A percentile compares a stretch with the other conserved stretches of the same genome.
Conservation (phyloP, 2,113 vertebrate species). For the Elephantulus edwardii region DNA sequence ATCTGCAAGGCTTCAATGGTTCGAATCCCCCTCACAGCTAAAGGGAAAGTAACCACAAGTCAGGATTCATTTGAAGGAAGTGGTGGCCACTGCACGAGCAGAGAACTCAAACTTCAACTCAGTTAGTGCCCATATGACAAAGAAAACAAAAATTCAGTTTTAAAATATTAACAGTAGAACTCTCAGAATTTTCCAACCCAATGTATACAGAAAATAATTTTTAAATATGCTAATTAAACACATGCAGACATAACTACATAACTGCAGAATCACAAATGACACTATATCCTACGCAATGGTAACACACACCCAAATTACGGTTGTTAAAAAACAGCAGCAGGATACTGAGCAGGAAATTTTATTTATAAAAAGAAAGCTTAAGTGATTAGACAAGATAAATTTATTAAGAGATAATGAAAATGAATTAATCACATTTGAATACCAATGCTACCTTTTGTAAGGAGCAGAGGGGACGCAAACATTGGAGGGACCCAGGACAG, state of each 20-base stretch:
- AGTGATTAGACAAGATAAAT: constrained; percentile 68
- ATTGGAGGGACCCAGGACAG: constrained; percentile 54
- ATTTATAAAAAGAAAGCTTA: constrained; percentile 41
- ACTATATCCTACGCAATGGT: not conserved
- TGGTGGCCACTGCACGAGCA: not conserved
- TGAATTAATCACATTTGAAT: constrained; percentile 66
- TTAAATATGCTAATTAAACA: not conserved
- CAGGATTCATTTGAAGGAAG: not conserved
- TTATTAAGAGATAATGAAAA: constrained; percentile 80
- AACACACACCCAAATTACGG: not conserved
- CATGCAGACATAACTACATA: not conserved
- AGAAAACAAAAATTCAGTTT: constrained; percentile 52
- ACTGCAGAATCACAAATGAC: not conserved
- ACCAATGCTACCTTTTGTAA: constrained; percentile 64
- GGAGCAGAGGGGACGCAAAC: constrained; percentile 54
- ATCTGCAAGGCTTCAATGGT: too few species aligned
- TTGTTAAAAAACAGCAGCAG: constrained; percentile 64
- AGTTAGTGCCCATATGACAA: constrained; percentile 36
- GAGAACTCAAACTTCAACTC: not conserved
- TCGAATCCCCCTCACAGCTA: too few species aligned
- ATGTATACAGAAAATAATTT: not conserved
- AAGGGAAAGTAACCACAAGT: too few species aligned
- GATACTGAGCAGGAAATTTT: constrained; percentile 39
- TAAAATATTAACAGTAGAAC: not conserved
- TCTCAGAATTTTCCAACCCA: constrained; percentile 45